A percentile compares a stretch with the other conserved stretches of the same genome.
phyloP scores from a whole-genome alignment of 1,140 invertebrate species.

The Myzus persicae region DNA sequence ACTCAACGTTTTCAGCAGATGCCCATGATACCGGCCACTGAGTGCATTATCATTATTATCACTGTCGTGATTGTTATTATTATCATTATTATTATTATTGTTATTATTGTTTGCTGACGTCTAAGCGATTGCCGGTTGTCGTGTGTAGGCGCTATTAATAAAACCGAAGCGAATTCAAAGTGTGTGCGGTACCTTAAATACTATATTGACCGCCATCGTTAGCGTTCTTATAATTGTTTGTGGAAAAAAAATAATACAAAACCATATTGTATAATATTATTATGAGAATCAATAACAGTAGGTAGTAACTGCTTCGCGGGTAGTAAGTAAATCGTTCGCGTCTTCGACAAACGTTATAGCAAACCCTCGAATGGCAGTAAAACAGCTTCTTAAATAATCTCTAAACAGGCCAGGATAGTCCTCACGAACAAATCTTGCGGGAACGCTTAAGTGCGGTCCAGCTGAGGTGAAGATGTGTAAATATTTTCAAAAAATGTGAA shows the following conservation, averaged over 20 bases:
- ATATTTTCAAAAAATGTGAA: too few relatives aligned
- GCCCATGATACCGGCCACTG: too few relatives aligned
- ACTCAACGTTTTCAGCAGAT: too few relatives aligned
- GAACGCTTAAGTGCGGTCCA: too few relatives aligned
- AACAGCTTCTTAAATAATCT: too few relatives aligned
- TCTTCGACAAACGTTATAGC: background rate
- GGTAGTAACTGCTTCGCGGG: background rate
- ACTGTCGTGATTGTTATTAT: too few relatives aligned
- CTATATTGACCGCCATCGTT: background rate
- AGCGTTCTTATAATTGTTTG: background rate
- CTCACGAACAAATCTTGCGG: background rate
- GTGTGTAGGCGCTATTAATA: background rate
- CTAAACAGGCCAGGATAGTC: background rate
- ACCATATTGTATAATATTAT: background rate
- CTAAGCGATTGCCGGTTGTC: background rate
- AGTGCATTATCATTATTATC: too few relatives aligned
- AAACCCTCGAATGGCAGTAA: background rate
- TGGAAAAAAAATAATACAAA: background rate
- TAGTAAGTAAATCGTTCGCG: background rate
- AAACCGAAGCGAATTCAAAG: background rate
- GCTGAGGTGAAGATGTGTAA: too few relatives aligned
- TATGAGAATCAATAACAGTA: background rate
- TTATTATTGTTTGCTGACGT: too few relatives aligned
- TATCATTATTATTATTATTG: too few relatives aligned
- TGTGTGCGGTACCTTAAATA: background rate